Evolutionary conservation across 1,140 invertebrate genomes (phyloP).

Genomic region (Homalodisca vitripennis): DNA sequence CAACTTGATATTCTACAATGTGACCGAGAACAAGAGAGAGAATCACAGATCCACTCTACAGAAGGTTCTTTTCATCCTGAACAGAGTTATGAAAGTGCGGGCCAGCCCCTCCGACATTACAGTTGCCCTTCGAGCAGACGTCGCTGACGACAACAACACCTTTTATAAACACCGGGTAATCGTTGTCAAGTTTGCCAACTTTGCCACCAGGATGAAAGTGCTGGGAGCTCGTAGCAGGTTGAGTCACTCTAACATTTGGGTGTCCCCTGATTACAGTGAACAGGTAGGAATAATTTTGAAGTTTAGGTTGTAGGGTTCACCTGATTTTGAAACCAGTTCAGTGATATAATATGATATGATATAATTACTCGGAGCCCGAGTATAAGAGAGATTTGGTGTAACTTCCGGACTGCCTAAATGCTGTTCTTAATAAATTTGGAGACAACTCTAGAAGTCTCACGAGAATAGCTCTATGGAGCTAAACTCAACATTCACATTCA

Average conservation of each 20-base stretch:
- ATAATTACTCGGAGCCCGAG: no score
- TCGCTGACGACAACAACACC: background rate
- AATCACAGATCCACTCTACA: background rate
- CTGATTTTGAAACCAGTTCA: no score
- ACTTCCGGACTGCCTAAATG: no score
- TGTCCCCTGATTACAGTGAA: background rate
- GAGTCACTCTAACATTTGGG: background rate
- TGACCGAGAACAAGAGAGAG: background rate
- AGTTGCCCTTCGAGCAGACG: background rate
- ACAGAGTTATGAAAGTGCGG: slow-evolving; percentile 2
- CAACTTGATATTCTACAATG: background rate
- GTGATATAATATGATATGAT: no score
- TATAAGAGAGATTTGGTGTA: no score
- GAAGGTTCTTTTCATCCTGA: background rate
- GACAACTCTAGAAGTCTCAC: no score
- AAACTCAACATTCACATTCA: no score
- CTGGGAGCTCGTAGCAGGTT: background rate
- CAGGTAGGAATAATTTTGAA: no score
- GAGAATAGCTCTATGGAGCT: no score
- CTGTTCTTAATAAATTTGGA: no score
- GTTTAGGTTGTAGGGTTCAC: no score
- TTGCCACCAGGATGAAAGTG: slow-evolving; percentile 9
- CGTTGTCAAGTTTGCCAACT: slow-evolving; percentile 1
- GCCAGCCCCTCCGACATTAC: background rate
- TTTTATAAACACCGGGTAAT: no score